These are phyloP conservation scores for Plotosus lineatus DNA, from an alignment of 2,113 vertebrate genomes.

Conservation along the genomic window DNA sequence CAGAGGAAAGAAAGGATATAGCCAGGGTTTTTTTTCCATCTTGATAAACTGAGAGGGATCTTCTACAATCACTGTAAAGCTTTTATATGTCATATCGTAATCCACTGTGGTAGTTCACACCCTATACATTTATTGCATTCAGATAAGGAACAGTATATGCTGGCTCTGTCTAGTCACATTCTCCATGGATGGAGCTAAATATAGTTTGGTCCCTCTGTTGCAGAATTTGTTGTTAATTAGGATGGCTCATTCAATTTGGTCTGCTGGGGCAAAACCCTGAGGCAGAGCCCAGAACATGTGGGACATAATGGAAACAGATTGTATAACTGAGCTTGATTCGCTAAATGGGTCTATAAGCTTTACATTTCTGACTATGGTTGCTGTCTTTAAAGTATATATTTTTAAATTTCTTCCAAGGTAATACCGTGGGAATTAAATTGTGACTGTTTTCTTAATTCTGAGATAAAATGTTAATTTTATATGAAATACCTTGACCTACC, in stretches of 20 bases:
- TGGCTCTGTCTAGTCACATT: constrained; percentile 19
- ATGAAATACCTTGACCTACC: not conserved
- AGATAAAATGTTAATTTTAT: not conserved
- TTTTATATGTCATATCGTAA: constrained; percentile 36
- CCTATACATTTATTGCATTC: constrained; percentile 46
- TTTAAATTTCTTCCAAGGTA: not conserved
- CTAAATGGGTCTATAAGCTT: constrained; percentile 31
- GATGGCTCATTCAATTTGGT: constrained; percentile 22
- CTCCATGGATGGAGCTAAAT: constrained; percentile 20
- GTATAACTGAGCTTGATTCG: not conserved
- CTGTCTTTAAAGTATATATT: not conserved
- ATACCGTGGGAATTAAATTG: not conserved
- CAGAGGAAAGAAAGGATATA: constrained; percentile 18
- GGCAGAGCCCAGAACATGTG: constrained; percentile 38
- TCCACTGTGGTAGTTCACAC: constrained; percentile 24
- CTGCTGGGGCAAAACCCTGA: constrained; percentile 15
- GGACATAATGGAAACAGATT: constrained; percentile 23
- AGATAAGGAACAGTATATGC: constrained; percentile 26
- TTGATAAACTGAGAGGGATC: constrained; percentile 39
- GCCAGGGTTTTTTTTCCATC: constrained; percentile 23
- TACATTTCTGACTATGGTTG: constrained; percentile 4
- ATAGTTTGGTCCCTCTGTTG: constrained; percentile 26
- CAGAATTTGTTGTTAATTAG: constrained; percentile 43
- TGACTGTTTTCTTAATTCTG: not conserved
- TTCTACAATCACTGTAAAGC: constrained; percentile 24